phyloP scores from a whole-genome alignment of 2,888 invertebrate genomes.

The Cephus rjabovi region DNA sequence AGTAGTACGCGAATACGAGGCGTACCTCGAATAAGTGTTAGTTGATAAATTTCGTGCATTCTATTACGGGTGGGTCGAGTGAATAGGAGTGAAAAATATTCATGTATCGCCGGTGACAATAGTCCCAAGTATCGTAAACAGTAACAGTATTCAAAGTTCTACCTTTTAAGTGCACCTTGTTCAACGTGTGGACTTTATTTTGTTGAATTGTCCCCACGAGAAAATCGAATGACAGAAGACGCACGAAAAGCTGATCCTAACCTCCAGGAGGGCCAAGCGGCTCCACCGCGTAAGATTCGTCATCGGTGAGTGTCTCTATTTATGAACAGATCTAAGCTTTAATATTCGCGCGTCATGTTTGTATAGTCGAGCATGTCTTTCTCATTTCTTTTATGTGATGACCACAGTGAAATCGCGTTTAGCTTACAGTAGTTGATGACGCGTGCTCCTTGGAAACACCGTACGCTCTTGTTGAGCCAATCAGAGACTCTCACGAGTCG shows the following conservation, averaged over 20 bases:
- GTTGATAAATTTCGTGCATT: neutral
- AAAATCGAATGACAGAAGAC: slow-evolving; percentile 57
- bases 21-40: neutral
- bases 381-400: slow-evolving; percentile 22
- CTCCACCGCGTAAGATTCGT: slow-evolving; percentile 60
- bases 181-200: neutral
- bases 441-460: slow-evolving; percentile 49
- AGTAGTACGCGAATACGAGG: neutral
- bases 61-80: neutral
- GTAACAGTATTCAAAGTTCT: neutral
- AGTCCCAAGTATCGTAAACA: neutral
- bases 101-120: neutral
- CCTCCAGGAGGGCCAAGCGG: slow-evolving; percentile 55
- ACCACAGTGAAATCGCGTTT: slow-evolving; percentile 6
- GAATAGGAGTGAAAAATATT: neutral
- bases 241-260: slow-evolving; percentile 53
- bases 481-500: slow-evolving; percentile 43
- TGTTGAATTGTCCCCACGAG: slow-evolving; percentile 27
- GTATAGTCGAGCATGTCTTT: neutral
- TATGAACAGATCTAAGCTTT: slow-evolving; percentile 11
- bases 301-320: slow-evolving; percentile 57
- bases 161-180: neutral
- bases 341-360: slow-evolving; percentile 10
- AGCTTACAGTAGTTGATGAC: slow-evolving; percentile 32
- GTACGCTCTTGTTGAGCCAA: slow-evolving; percentile 44